Evolutionary conservation across 2,888 invertebrate species (phyloP).

Genomic region (Omphaloscelis lunosa): DNA sequence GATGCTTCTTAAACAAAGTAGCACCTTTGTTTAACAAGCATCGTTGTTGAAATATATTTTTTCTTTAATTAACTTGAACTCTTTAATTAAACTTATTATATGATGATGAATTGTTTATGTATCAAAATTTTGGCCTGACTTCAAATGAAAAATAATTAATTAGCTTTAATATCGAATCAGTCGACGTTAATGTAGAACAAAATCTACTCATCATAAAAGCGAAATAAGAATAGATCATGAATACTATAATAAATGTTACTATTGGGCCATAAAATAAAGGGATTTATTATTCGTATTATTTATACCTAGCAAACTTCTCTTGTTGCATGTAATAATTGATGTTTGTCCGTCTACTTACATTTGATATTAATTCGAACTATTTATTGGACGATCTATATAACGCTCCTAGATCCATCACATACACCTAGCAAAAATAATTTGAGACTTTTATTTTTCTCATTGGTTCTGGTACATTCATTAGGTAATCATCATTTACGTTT

Average conservation of each 20-base stretch:
- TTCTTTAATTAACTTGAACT: neutral
- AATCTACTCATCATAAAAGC: neutral
- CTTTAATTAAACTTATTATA: too few species aligned
- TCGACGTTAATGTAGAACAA: neutral
- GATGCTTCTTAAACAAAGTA: too few species aligned
- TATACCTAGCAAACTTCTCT: neutral
- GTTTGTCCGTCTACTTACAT: conserved; percentile 6
- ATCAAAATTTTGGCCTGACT: neutral
- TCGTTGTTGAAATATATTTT: neutral
- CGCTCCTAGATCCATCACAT: neutral
- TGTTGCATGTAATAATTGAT: conserved; percentile 2
- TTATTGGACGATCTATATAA: conserved; percentile 42
- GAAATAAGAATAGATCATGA: neutral
- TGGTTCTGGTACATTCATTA: neutral
- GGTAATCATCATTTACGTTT: neutral
- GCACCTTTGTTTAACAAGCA: conserved; percentile 26
- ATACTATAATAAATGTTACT: neutral
- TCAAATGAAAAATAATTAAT: neutral
- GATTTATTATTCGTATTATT: too few species aligned
- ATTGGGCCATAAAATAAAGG: too few species aligned
- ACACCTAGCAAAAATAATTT: neutral
- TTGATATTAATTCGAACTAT: conserved; percentile 17
- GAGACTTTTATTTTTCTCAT: neutral
- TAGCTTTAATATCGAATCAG: neutral
- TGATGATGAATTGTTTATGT: neutral